Conservation (phyloP, 1,140 invertebrate genomes). For the Xylocopa sonorina region DNA sequence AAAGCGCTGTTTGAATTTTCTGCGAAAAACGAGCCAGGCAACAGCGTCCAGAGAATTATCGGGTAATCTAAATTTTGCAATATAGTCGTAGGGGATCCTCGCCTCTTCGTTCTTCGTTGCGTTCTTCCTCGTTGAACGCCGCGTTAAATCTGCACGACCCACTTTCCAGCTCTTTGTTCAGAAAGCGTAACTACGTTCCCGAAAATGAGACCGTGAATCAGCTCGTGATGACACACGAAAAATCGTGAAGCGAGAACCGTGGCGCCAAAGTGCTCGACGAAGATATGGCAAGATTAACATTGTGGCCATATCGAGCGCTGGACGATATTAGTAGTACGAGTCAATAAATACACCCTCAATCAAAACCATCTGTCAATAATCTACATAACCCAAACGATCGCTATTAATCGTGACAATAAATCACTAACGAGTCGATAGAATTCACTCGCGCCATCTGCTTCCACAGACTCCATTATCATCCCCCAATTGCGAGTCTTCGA, state of each 20-base stretch:
- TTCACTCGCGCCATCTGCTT: neutral
- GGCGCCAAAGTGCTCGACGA: neutral
- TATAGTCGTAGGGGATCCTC: neutral
- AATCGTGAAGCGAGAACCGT: neutral
- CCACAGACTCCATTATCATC: conserved; percentile 20
- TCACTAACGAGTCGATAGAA: no score
- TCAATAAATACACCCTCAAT: no score
- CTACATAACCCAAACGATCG: no score
- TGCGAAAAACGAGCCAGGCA: no score
- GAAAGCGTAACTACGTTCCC: neutral
- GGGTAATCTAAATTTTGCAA: neutral
- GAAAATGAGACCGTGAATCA: neutral
- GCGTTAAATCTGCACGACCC: conserved; percentile 6
- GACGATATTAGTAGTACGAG: neutral
- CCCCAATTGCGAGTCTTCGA: conserved; percentile 17
- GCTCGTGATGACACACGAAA: neutral
- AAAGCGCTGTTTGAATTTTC: no score
- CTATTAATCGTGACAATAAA: no score
- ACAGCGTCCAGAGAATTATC: neutral
- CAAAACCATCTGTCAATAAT: no score
- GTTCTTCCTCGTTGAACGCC: neutral
- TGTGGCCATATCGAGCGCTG: neutral
- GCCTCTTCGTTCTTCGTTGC: neutral
- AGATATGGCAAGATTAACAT: no score
- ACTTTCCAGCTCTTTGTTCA: neutral